Percentiles rank a stretch among this genome's conserved stretches.
Evolutionary conservation across 2,888 invertebrate species (phyloP).

Genomic region (Trilocha varians): DNA sequence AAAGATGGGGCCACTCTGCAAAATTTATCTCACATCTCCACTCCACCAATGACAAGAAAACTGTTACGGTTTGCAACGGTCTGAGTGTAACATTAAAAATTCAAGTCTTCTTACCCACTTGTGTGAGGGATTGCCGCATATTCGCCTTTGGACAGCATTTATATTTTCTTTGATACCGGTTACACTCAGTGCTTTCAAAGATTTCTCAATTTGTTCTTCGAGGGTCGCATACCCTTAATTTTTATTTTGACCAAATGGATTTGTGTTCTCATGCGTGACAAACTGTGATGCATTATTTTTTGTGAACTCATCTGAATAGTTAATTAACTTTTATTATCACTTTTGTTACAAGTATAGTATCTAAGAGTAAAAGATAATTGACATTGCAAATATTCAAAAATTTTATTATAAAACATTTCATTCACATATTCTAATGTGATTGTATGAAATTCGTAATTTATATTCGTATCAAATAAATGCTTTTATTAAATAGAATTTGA

Average conservation of each 20-base stretch:
- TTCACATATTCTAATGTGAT: no score
- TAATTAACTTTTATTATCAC: no score
- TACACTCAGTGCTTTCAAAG: constrained; percentile 42
- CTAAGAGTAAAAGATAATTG: no score
- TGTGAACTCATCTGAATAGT: no score
- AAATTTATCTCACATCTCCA: constrained; percentile 73
- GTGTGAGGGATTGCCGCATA: constrained; percentile 72
- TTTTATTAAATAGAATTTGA: neutral
- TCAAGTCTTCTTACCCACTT: constrained; percentile 71
- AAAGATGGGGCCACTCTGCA: constrained; percentile 74
- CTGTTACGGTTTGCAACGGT: constrained; percentile 73
- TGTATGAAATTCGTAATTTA: no score
- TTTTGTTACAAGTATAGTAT: no score
- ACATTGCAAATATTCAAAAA: no score
- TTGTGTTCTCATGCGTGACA: no score
- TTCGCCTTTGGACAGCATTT: constrained; percentile 71
- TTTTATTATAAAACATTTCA: no score
- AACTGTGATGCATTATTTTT: no score
- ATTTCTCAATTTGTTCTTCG: constrained; percentile 19
- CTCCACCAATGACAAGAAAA: constrained; percentile 73
- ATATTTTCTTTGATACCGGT: constrained; percentile 66
- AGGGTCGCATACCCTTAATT: neutral
- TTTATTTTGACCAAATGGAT: neutral
- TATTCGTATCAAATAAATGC: no score
- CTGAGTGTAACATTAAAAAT: constrained; percentile 74